These are phyloP conservation scores for Grallaria varia DNA, from an alignment of 2,113 vertebrate species.

Conservation along the genomic window DNA sequence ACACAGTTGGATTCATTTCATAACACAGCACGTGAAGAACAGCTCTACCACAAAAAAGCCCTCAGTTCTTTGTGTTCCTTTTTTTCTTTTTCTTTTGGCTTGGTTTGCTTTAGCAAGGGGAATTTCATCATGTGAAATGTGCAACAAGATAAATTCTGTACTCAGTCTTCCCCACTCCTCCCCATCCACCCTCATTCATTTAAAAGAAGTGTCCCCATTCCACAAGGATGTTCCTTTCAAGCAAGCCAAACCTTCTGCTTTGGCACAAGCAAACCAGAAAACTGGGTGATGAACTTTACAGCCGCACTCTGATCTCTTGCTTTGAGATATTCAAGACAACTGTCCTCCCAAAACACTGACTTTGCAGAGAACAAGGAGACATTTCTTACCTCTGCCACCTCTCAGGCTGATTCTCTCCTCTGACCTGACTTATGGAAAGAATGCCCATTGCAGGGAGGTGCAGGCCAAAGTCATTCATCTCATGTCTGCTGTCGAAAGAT, in stretches of 20 bases:
- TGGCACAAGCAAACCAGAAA: neutral
- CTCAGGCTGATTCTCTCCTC: neutral
- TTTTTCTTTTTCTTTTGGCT: neutral
- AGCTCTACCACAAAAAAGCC: neutral
- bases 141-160: neutral
- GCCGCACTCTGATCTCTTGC: neutral
- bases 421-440: neutral
- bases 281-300: neutral
- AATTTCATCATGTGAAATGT: neutral
- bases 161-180: neutral
- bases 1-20: neutral
- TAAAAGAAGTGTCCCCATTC: neutral
- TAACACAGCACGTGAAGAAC: neutral
- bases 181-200: neutral
- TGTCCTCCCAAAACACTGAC: neutral
- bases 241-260: conserved; percentile 16
- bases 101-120: neutral
- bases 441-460: neutral
- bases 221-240: neutral
- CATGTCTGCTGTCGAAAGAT: neutral
- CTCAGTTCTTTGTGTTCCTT: neutral
- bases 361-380: neutral
- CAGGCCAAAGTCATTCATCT: neutral
- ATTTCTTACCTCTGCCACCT: neutral
- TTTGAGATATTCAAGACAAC: neutral